These are phyloP conservation scores for Polyommatus iphigenia DNA, from an alignment of 2,888 invertebrate genomes.

Conservation along the genomic window DNA sequence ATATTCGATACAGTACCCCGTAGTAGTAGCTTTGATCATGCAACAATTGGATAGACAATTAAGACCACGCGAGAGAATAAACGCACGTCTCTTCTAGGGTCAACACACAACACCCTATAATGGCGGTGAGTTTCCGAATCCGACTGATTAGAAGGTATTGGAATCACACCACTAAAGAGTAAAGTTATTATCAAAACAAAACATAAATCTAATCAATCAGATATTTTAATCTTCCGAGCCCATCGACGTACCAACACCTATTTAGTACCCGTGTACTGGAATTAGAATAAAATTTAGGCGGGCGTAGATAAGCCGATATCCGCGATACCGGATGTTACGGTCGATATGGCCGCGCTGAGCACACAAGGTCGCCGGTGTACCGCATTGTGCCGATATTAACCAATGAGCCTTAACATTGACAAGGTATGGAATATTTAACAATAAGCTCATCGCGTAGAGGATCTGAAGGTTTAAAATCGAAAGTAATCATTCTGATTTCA, in stretches of 20 bases:
- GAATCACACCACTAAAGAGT: too few relatives aligned
- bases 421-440: neutral
- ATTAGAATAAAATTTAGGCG: constrained; percentile 8
- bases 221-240: neutral
- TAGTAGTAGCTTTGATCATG: too few relatives aligned
- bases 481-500: neutral
- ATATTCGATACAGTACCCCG: too few relatives aligned
- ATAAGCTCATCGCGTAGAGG: neutral
- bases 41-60: too few relatives aligned
- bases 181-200: too few relatives aligned
- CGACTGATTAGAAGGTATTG: too few relatives aligned
- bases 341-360: constrained; percentile 42
- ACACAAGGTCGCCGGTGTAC: constrained; percentile 42
- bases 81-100: too few relatives aligned
- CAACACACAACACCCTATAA: too few relatives aligned
- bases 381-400: constrained; percentile 36
- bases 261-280: neutral
- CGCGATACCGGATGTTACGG: constrained; percentile 45
- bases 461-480: neutral
- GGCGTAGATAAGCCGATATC: constrained; percentile 44
- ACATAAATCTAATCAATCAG: neutral
- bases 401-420: constrained; percentile 21
- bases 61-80: too few relatives aligned
- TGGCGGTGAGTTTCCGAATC: too few relatives aligned
- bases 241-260: neutral